Conservation (phyloP, 2,888 invertebrate genomes). For the Melinaea menophilus region DNA sequence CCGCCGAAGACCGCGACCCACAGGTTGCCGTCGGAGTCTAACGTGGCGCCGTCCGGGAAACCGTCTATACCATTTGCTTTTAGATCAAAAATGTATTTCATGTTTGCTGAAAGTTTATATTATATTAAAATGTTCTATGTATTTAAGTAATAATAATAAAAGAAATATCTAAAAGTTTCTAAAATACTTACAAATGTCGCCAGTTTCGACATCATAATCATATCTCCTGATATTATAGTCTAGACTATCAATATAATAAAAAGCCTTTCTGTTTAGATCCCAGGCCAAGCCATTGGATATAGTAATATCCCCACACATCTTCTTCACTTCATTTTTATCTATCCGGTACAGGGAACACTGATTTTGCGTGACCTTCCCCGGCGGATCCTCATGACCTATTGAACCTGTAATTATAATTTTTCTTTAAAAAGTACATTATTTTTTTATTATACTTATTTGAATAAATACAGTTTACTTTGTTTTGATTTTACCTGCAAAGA, state of each 20-base stretch:
- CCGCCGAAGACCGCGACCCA: constrained; percentile 86
- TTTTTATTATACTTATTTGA: no score
- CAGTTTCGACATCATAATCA: constrained; percentile 83
- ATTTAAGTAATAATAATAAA: no score
- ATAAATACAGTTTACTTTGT: no score
- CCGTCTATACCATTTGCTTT: constrained; percentile 55
- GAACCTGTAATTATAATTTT: constrained; percentile 61
- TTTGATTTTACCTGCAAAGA: constrained; percentile 80
- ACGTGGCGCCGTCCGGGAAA: constrained; percentile 84
- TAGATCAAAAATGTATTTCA: constrained; percentile 77
- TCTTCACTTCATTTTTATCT: constrained; percentile 44
- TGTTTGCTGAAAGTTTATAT: constrained; percentile 1
- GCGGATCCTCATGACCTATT: constrained; percentile 78
- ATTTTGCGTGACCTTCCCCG: constrained; percentile 73
- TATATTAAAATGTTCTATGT: background rate
- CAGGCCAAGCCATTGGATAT: constrained; percentile 90
- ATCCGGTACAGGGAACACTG: constrained; percentile 75
- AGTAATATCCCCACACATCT: constrained; percentile 61
- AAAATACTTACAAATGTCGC: constrained; percentile 77
- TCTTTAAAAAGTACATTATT: no score
- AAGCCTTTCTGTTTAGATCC: constrained; percentile 80
- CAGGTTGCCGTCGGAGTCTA: constrained; percentile 85
- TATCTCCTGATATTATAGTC: constrained; percentile 82
- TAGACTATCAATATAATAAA: constrained; percentile 87
- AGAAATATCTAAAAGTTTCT: no score